phyloP scores from a whole-genome alignment of 1,140 invertebrate species.

The Dreissena polymorpha region DNA sequence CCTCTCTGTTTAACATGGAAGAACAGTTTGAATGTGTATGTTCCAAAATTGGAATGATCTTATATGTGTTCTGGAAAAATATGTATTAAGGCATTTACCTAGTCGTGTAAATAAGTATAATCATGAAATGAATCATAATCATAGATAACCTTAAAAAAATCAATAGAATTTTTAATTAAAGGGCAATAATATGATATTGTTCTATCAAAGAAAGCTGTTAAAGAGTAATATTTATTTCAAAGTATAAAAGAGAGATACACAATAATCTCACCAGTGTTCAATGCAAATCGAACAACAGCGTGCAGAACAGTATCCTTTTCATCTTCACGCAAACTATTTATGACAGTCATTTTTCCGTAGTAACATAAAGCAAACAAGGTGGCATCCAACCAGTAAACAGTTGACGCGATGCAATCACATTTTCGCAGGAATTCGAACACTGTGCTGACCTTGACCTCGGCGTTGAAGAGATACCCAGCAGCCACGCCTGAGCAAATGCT shows the following conservation, averaged over 20 bases:
- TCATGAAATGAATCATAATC: no score
- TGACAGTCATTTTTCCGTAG: neutral
- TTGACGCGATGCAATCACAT: neutral
- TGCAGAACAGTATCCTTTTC: slow-evolving; percentile 16
- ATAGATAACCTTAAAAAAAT: no score
- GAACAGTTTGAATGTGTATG: no score
- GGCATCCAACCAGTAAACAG: slow-evolving; percentile 25
- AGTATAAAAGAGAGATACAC: neutral
- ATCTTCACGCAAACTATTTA: slow-evolving; percentile 3
- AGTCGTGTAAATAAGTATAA: no score
- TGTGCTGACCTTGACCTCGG: neutral
- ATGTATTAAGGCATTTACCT: no score
- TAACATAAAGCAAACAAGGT: slow-evolving; percentile 7
- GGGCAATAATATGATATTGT: no score
- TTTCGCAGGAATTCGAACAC: slow-evolving; percentile 18
- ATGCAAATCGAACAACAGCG: slow-evolving; percentile 32
- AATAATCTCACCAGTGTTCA: slow-evolving; percentile 35
- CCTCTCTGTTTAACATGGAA: neutral
- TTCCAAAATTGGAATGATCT: no score
- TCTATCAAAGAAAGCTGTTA: no score
- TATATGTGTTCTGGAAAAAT: no score
- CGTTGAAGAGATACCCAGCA: neutral
- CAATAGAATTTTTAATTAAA: no score
- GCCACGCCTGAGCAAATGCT: slow-evolving; percentile 13
- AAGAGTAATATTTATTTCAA: no score